These are phyloP conservation scores for Gymnogyps californianus DNA, from an alignment of 2,113 vertebrate species.

Conservation along the genomic window DNA sequence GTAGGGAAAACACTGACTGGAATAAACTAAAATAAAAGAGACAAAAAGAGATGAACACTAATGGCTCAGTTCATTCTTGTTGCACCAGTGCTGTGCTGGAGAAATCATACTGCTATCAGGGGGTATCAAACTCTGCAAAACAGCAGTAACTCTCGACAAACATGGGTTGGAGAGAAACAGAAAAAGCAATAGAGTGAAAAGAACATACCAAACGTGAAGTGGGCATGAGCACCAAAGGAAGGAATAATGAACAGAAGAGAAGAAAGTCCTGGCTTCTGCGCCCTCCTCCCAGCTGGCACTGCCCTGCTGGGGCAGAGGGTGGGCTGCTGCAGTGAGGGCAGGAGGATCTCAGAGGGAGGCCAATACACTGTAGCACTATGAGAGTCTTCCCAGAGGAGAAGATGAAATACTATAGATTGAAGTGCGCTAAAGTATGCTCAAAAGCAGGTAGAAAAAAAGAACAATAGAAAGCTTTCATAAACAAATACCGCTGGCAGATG, in stretches of 20 bases:
- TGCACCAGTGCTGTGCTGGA: background rate
- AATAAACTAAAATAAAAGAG: background rate
- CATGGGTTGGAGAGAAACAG: background rate
- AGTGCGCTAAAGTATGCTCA: background rate
- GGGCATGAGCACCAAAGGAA: background rate
- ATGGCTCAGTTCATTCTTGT: background rate
- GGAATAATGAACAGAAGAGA: background rate
- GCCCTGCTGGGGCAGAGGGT: background rate
- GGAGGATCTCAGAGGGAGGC: no score
- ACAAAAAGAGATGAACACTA: background rate
- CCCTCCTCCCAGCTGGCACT: background rate
- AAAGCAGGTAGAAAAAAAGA: background rate
- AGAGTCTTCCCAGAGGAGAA: background rate
- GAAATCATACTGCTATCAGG: background rate
- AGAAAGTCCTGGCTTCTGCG: background rate
- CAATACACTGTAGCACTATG: accelerated
- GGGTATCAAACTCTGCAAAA: background rate
- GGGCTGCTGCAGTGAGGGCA: background rate
- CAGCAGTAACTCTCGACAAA: background rate
- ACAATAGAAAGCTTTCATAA: background rate
- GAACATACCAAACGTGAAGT: background rate
- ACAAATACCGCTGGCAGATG: background rate
- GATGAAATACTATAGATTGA: background rate
- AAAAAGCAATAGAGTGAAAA: background rate
- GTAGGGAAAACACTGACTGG: background rate